These are phyloP conservation scores for Halcyon leucocephala DNA, from an alignment of 2,797 vertebrate species.

Conservation along the genomic window DNA sequence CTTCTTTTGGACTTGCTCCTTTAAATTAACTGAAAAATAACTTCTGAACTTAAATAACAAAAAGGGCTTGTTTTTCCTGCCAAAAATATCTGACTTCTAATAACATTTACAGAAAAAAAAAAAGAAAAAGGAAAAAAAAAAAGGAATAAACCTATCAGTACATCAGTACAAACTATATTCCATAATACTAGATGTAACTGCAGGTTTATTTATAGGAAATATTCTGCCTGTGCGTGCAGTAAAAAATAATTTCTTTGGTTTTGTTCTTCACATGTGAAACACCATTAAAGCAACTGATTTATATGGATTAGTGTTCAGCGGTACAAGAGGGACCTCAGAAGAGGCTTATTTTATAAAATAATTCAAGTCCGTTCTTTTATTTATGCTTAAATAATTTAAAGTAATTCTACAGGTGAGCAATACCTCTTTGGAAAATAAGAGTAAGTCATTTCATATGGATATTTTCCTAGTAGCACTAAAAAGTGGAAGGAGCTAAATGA, in stretches of 20 bases:
- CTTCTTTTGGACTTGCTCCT: not conserved
- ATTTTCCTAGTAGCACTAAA: not conserved
- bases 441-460: not conserved
- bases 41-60: not conserved
- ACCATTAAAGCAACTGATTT: not conserved
- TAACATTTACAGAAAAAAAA: not conserved
- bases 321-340: not conserved
- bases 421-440: not conserved
- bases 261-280: not conserved
- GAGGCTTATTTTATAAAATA: not conserved
- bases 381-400: not conserved
- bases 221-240: not conserved
- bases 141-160: not conserved
- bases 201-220: not conserved
- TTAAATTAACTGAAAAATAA: not conserved
- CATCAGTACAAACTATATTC: not conserved
- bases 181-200: not conserved
- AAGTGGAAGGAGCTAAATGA: not conserved
- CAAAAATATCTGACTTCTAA: not conserved
- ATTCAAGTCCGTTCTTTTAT: not conserved
- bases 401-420: not conserved
- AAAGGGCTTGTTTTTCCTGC: not conserved
- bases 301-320: not conserved
- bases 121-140: fast-evolving
- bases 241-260: not conserved